Conservation (phyloP, 2,888 invertebrate genomes). For the Dioctria linearis region DNA sequence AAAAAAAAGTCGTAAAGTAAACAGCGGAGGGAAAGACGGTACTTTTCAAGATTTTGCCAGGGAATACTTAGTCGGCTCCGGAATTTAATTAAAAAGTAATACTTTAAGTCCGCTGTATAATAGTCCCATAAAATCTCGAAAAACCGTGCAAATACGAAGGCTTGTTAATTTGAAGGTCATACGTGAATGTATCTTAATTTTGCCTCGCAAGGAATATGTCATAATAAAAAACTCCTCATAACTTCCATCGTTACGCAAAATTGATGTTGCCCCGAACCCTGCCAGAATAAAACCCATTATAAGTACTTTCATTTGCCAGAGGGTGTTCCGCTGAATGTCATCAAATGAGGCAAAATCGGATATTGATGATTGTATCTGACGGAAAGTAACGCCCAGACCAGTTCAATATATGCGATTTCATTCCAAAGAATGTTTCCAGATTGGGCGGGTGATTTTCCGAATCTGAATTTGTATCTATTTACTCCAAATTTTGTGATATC, state of each 20-base stretch:
- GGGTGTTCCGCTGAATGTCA: slow-evolving; percentile 10
- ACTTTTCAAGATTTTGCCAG: slow-evolving; percentile 22
- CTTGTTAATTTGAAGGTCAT: slow-evolving; percentile 1
- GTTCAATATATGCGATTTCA: slow-evolving; percentile 26
- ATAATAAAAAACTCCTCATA: slow-evolving; percentile 19
- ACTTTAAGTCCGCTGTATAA: slow-evolving; percentile 7
- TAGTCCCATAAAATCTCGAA: background rate
- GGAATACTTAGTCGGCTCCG: background rate
- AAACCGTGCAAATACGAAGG: background rate
- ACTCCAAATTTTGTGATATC: slow-evolving; percentile 15
- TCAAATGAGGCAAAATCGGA: slow-evolving; percentile 30
- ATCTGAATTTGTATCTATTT: slow-evolving; percentile 23
- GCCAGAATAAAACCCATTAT: slow-evolving; percentile 20
- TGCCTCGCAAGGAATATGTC: background rate
- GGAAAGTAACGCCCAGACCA: slow-evolving; percentile 18
- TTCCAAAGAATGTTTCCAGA: background rate
- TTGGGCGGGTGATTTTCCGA: slow-evolving; percentile 30
- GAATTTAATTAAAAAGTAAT: slow-evolving; percentile 37
- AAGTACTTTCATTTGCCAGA: slow-evolving; percentile 19
- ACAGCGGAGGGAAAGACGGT: slow-evolving; percentile 1
- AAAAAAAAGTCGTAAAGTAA: slow-evolving; percentile 37
- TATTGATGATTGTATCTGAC: slow-evolving; percentile 46
- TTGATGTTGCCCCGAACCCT: slow-evolving; percentile 26
- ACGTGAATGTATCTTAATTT: slow-evolving; percentile 29
- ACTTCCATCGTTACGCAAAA: slow-evolving; percentile 14